Evolutionary conservation across 1,140 invertebrate species (phyloP).

Genomic region (Antheraea mylitta): DNA sequence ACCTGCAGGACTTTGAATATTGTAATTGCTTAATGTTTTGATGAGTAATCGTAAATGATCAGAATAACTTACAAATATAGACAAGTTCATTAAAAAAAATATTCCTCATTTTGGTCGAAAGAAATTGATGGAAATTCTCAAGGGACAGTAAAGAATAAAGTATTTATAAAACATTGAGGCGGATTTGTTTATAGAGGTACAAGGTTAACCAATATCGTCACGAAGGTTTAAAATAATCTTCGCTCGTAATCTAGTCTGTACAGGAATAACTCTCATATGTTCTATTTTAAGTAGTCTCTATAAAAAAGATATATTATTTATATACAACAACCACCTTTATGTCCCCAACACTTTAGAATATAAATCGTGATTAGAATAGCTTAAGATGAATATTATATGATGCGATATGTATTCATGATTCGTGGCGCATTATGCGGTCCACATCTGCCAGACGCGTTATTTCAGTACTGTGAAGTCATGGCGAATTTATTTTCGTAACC

Average conservation of each 20-base stretch:
- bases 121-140: neutral
- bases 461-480: slow-evolving; percentile 68
- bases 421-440: slow-evolving; percentile 26
- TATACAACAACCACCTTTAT: slow-evolving; percentile 6
- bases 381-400: slow-evolving; percentile 22
- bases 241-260: slow-evolving; percentile 40
- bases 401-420: slow-evolving; percentile 1
- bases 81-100: too few relatives aligned
- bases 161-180: slow-evolving; percentile 31
- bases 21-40: too few relatives aligned
- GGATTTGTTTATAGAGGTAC: slow-evolving; percentile 51
- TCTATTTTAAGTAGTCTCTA: slow-evolving; percentile 26
- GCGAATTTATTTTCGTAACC: slow-evolving; percentile 63
- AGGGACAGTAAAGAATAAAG: slow-evolving; percentile 21
- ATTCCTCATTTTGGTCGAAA: too few relatives aligned
- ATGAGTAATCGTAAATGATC: too few relatives aligned
- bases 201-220: slow-evolving; percentile 73
- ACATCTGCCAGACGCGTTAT: slow-evolving; percentile 57
- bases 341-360: neutral
- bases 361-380: slow-evolving; percentile 6
- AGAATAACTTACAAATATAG: too few relatives aligned
- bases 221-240: slow-evolving; percentile 66
- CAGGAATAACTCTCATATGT: slow-evolving; percentile 41
- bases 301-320: neutral
- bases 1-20: neutral